phyloP scores from a whole-genome alignment of 2,797 vertebrate species.

The Macropodus opercularis region DNA sequence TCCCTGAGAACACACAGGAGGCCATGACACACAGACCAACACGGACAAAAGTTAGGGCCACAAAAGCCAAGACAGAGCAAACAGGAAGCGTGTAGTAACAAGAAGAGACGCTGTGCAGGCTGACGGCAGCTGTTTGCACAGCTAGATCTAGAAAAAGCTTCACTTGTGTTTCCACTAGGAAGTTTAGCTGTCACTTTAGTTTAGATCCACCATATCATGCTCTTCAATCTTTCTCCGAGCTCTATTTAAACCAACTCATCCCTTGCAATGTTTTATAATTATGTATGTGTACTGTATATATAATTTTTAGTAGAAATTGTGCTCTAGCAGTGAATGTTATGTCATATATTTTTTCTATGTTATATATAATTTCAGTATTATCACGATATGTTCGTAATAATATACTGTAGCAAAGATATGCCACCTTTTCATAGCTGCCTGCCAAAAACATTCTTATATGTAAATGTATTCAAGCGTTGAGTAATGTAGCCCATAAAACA shows the following conservation, averaged over 20 bases:
- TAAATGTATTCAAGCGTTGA: no score
- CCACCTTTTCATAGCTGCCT: no score
- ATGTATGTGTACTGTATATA: no score
- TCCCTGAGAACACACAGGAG: slow-evolving; percentile 79
- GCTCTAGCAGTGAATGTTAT: no score
- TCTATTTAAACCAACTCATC: neutral
- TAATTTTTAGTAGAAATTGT: neutral
- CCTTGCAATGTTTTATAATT: neutral
- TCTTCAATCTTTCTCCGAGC: neutral
- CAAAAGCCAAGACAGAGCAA: slow-evolving; percentile 67
- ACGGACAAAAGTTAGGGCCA: slow-evolving; percentile 69
- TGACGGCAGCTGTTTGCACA: slow-evolving; percentile 47
- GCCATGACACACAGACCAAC: slow-evolving; percentile 65
- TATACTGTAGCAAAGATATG: no score
- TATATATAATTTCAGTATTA: no score
- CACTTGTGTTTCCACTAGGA: neutral
- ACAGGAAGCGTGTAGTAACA: slow-evolving; percentile 74
- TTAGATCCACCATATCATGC: no score
- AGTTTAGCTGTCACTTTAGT: neutral
- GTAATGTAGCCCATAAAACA: no score
- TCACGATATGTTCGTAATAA: no score
- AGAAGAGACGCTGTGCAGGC: slow-evolving; percentile 34
- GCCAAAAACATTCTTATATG: no score
- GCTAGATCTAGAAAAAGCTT: slow-evolving; percentile 17
- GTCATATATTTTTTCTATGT: no score